A percentile compares a stretch with the other conserved stretches of the same genome.
Conservation (phyloP, 2,113 vertebrate species). For the Danionella cerebrum region DNA sequence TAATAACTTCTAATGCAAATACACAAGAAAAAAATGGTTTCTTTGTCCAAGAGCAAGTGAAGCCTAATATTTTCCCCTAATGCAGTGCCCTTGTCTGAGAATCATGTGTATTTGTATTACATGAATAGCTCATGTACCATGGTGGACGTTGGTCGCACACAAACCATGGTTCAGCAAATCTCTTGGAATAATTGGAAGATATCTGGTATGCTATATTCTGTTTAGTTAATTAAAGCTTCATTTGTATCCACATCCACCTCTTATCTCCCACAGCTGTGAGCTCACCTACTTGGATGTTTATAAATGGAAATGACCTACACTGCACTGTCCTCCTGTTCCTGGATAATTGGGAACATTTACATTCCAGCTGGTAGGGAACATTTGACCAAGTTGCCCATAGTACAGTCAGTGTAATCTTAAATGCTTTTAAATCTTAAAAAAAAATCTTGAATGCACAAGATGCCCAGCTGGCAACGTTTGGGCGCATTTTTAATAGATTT, state of each 20-base stretch:
- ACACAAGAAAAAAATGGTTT: not conserved
- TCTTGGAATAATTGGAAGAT: not conserved
- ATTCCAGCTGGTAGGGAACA: not conserved
- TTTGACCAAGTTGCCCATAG: not conserved
- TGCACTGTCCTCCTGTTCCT: not conserved
- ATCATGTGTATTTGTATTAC: not conserved
- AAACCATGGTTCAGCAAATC: not conserved
- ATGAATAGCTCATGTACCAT: not conserved
- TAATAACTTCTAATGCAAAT: conserved; percentile 12
- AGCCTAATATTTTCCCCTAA: not conserved
- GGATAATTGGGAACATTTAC: conserved; percentile 18
- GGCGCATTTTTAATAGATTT: too few relatives aligned
- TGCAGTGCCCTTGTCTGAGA: not conserved
- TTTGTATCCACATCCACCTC: not conserved
- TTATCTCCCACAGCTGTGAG: not conserved
- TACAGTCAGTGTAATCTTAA: not conserved
- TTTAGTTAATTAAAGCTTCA: not conserved
- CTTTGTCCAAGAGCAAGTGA: not conserved
- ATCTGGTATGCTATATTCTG: not conserved
- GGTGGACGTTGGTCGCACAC: not conserved
- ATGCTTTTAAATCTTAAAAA: too few relatives aligned
- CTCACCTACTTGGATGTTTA: not conserved
- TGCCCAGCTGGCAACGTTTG: too few relatives aligned
- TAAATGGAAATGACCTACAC: not conserved
- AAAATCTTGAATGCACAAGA: too few relatives aligned